phyloP scores from a whole-genome alignment of 2,797 vertebrate species.

The Anisognathus igniventris region DNA sequence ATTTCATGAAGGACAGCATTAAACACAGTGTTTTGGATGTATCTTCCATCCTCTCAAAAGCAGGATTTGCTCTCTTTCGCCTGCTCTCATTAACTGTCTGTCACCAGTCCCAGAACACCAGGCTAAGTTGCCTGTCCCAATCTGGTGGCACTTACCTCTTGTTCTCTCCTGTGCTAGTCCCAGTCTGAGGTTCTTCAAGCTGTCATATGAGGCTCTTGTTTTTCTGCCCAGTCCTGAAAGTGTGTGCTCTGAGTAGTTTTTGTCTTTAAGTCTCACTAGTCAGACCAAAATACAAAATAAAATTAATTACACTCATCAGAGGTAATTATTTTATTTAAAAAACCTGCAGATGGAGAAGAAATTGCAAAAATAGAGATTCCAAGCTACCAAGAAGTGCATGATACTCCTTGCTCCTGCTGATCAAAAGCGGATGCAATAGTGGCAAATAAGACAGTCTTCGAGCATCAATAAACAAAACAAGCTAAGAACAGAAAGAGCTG shows the following conservation, averaged over 20 bases:
- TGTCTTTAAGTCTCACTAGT: not conserved
- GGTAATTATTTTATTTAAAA: not conserved
- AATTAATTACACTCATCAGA: not conserved
- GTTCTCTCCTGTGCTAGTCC: not conserved
- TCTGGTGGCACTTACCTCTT: not conserved
- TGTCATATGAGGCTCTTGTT: not conserved
- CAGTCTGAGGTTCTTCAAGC: not conserved
- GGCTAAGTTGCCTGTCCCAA: not conserved
- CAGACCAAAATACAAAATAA: not conserved
- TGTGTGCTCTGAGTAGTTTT: not conserved
- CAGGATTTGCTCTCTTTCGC: not conserved
- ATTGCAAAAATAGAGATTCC: not conserved
- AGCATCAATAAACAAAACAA: slow-evolving; percentile 40
- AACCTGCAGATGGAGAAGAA: not conserved
- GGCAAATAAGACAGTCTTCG: not conserved
- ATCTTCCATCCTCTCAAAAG: not conserved
- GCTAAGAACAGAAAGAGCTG: slow-evolving; percentile 30
- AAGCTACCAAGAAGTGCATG: not conserved
- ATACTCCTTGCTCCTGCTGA: not conserved
- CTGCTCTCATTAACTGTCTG: not conserved
- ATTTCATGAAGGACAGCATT: not conserved
- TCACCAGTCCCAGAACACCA: not conserved
- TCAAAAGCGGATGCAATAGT: not conserved
- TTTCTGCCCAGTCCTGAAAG: not conserved
- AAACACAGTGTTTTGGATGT: not conserved